Base-by-base conservation (phyloP, 2,888 invertebrate species). In the Nezara viridula region DNA sequence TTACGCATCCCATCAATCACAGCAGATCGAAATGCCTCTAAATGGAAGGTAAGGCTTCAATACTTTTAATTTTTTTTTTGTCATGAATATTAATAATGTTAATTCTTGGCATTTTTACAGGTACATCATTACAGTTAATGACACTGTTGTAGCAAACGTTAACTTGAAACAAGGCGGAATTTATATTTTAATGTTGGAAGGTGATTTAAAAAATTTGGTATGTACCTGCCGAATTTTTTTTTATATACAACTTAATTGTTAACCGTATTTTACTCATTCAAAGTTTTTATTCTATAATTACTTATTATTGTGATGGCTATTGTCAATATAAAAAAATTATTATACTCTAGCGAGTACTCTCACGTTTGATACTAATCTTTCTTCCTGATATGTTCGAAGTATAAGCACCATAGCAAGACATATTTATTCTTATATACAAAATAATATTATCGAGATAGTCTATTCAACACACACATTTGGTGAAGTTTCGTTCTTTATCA, bases 141-240 rank as follows among this genome's bases (percentile, higher is more conserved):
- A 77, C 24, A 85, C 86, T 12, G 4, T 16, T 49, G 4, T 88
- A 16, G 49, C 27, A 24, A 32, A n/a, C 10, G 77, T 90, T 14
- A 49, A 89, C 66, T 88, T 90, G 24, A 85, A 86, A 27, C 89
- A 90, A 44, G 90, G 90, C n/a, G 90, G 90, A 50, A 90, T 90
- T 21, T 90, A 90, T 73, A 73, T 89, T 21, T 44, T 90, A 40
- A 19, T 90, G 52, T 73, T 90, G 27, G 44, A 52, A 24, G 86
- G 50, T 16, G 32, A 60, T 66, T 73, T 32, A 27, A 40, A 44
- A 21, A 66, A n/a, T 7, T 32, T 86, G 85, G 89, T 89, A 86
- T 37, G 88, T 50, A 14, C 2, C n/a, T n/a, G 7, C 40, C 40
- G 3, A 27, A 7, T 37, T 27, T 60, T 60, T 7, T n/a, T n/a